phyloP scores from a whole-genome alignment of 2,888 invertebrate species.

The Acleris emargana region DNA sequence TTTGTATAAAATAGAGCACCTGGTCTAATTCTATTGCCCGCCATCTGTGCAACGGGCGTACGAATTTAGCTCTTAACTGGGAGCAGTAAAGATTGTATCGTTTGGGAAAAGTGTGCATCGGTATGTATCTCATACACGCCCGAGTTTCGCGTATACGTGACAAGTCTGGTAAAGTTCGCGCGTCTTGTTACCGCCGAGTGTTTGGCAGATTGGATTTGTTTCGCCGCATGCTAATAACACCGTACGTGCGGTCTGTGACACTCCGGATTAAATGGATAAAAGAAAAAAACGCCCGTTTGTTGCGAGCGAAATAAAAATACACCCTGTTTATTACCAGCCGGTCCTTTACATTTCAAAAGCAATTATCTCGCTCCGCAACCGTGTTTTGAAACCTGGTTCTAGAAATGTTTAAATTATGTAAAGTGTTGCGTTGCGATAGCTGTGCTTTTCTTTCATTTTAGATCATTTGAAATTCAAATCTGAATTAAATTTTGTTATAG shows the following conservation, averaged over 20 bases:
- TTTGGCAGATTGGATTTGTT: slow-evolving; percentile 79
- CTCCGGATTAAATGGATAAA: slow-evolving; percentile 55
- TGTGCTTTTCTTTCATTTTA: slow-evolving; percentile 5
- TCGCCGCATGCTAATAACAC: slow-evolving; percentile 71
- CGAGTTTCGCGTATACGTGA: slow-evolving; percentile 64
- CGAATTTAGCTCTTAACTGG: slow-evolving; percentile 44
- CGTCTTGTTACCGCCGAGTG: slow-evolving; percentile 69
- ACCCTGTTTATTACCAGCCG: slow-evolving; percentile 11
- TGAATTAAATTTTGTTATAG: too few species aligned
- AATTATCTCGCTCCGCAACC: slow-evolving; percentile 26
- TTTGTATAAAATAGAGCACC: slow-evolving; percentile 59
- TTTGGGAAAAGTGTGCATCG: slow-evolving; percentile 39
- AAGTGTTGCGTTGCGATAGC: slow-evolving; percentile 4
- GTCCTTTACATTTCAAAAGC: slow-evolving; percentile 27
- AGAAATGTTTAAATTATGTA: slow-evolving; percentile 17
- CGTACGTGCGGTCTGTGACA: slow-evolving; percentile 58
- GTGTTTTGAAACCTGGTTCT: slow-evolving; percentile 15
- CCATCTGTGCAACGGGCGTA: slow-evolving; percentile 37
- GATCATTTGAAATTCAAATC: neutral
- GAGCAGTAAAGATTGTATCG: slow-evolving; percentile 40
- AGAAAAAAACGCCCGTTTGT: slow-evolving; percentile 46
- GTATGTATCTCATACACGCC: slow-evolving; percentile 54
- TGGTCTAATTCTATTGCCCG: slow-evolving; percentile 47
- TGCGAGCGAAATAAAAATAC: slow-evolving; percentile 30
- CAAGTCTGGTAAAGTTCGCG: slow-evolving; percentile 66